Evolutionary conservation across 1,140 invertebrate genomes (phyloP).

Genomic region (Frieseomelitta varia): DNA sequence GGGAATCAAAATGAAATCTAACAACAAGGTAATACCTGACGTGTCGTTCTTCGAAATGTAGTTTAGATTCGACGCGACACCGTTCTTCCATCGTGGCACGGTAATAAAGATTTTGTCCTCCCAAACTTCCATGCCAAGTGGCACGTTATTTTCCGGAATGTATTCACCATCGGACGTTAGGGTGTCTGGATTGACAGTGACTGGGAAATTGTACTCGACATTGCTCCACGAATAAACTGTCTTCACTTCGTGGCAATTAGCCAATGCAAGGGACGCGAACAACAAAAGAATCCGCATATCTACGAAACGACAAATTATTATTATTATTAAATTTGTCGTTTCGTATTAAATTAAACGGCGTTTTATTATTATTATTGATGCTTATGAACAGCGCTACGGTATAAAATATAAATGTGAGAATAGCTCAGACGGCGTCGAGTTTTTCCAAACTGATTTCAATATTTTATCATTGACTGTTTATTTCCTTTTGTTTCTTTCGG

Average conservation of each 20-base stretch:
- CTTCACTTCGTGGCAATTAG: constrained; percentile 74
- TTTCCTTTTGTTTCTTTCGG: too few species aligned
- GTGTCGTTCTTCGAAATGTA: constrained; percentile 83
- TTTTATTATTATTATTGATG: too few species aligned
- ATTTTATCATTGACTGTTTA: too few species aligned
- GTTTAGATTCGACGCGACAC: constrained; percentile 88
- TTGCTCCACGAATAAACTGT: constrained; percentile 87
- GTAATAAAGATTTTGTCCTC: constrained; percentile 90
- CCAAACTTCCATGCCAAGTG: constrained; percentile 88
- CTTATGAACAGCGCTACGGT: too few species aligned
- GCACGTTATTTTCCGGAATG: constrained; percentile 87
- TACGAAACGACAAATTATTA: constrained; percentile 12
- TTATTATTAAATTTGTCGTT: too few species aligned
- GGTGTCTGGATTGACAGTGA: constrained; percentile 83
- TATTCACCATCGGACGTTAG: constrained; percentile 86
- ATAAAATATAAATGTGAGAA: too few species aligned
- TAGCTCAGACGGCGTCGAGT: too few species aligned
- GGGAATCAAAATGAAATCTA: too few species aligned
- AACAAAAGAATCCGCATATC: constrained; percentile 58
- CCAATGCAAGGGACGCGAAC: constrained; percentile 57
- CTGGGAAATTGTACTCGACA: constrained; percentile 87
- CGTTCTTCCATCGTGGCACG: constrained; percentile 89
- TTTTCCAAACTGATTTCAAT: too few species aligned
- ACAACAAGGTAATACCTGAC: constrained; percentile 7
- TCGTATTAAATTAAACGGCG: too few species aligned